Base-by-base conservation (phyloP, 2,113 vertebrate genomes). In the Formicarius rufipectus region DNA sequence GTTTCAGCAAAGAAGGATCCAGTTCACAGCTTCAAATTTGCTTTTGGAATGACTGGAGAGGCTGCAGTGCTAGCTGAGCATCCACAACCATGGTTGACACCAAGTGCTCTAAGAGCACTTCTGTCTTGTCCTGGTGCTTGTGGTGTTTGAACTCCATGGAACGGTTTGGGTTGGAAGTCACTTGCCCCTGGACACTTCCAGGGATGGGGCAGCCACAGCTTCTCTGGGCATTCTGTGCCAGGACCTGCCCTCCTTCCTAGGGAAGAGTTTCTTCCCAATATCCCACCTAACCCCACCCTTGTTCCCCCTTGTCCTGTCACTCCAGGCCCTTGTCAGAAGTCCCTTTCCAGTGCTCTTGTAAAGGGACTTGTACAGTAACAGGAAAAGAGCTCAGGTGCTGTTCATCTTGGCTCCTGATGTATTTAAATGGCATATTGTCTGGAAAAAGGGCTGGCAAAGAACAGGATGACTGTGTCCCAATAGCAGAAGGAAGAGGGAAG, bases 41-140 rank as follows among this genome's bases (percentile, higher is more conserved):
- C 16, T 30, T 6, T 10, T 45, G n/a, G 42, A 56, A 58, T 0
- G 4, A 22, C 5, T 22, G 30, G 37, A 71, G 42, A 0, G 1
- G 12, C 66, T 73, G 21, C 0, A 0, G 31, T 6, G 17, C 27
- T 49, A 45, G 56, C 8, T 23, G 52, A 31, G 20, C 30, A 42
- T 22, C 39, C 25, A 30, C 14, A 39, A 58, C 28, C 27, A 5
- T 7, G 8, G 20, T 44, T n/a, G 39, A 55, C 52, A 37, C 18
- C 6, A 42, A 25, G 21, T 12, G 14, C 24, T 89, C 53, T 28
- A 47, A 39, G 16, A 2, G 9, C 35, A 20, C 18, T 75, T 75
- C 37, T 28, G 25, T 14, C 25, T 28, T 52, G 50, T 75, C 37
- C 31, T 27, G 31, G 13, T 22, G 24, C 8, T 53, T 40, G 25